Evolutionary conservation across 2,888 invertebrate species (phyloP), one percentile per base, ranked within the genome.

Genomic region (Eulithis prunata): DNA sequence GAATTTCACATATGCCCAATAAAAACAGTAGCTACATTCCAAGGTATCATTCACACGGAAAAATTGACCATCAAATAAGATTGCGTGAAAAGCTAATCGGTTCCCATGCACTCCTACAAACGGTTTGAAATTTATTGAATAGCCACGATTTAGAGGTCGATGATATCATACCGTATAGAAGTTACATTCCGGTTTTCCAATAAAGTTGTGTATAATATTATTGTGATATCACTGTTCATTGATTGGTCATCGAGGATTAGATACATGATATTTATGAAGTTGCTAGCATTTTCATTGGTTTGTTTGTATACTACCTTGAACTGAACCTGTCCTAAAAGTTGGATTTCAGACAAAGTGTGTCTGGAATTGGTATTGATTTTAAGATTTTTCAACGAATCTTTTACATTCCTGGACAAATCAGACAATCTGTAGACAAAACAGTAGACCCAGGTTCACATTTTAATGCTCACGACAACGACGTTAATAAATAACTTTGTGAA

Each of bases 241-340:
- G 66, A 66, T 62, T 62, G 66, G 62, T 62, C 66, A 62, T 52
- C 46, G 12, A 52, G 55, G 53, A 53, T 47, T 47, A 41, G 46
- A 62, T 68, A n/a, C 36, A 57, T 64, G 57, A 68, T 68, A 57
- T 57, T 57, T 13, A 51, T 54, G 57, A n/a, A 58, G 71, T 71
- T 70, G 58, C 36, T 63, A 57, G 43, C 57, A 64, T 67, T 68
- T 64, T 38, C 57, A 64, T 67, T 68, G 62, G 32, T 12, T 32
- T 5, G 32, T 32, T 6, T 32, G 32, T 21, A 32, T 32, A 3
- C 32, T 32, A 32, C 32, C 32, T 32, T 32, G 6, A 32, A 32
- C 32, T 32, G 32, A 32, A 32, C 5, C 32, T 32, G 32, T 32
- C 6, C 0, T 32, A 32, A 6, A 32, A 32, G 32, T 32, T 32